Evolutionary conservation across 2,888 invertebrate species (phyloP).

Genomic region (Plutella xylostella): DNA sequence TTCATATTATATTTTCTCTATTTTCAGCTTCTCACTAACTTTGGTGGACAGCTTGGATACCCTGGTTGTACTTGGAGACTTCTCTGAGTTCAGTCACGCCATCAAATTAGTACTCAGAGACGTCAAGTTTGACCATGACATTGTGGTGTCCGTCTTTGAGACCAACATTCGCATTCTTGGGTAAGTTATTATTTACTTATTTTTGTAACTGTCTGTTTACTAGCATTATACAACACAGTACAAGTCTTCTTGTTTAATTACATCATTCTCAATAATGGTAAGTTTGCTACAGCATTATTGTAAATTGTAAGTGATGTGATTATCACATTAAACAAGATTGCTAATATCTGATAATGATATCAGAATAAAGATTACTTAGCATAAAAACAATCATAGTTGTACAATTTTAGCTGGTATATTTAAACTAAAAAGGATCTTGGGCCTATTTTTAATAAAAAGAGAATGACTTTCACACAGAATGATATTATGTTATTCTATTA

Average conservation of each 20-base stretch:
- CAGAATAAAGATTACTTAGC: too few species aligned
- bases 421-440: too few species aligned
- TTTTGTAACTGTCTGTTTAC: too few species aligned
- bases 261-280: neutral
- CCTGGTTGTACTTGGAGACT: conserved; percentile 89
- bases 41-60: conserved; percentile 96
- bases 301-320: too few species aligned
- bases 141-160: conserved; percentile 97
- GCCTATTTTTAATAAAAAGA: too few species aligned
- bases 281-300: neutral
- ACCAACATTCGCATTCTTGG: conserved; percentile 98
- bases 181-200: conserved; percentile 60
- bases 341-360: too few species aligned
- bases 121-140: conserved; percentile 93
- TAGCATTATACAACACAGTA: neutral
- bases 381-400: too few species aligned
- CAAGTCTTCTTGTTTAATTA: neutral
- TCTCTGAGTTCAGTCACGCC: conserved; percentile 93
- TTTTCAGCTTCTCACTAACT: conserved; percentile 93
- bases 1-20: too few species aligned
- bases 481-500: too few species aligned
- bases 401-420: too few species aligned
- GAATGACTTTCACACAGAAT: too few species aligned
- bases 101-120: conserved; percentile 87
- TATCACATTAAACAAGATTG: too few species aligned